Evolutionary conservation across 2,113 vertebrate genomes (phyloP).

Genomic region (Xiphias gladius): DNA sequence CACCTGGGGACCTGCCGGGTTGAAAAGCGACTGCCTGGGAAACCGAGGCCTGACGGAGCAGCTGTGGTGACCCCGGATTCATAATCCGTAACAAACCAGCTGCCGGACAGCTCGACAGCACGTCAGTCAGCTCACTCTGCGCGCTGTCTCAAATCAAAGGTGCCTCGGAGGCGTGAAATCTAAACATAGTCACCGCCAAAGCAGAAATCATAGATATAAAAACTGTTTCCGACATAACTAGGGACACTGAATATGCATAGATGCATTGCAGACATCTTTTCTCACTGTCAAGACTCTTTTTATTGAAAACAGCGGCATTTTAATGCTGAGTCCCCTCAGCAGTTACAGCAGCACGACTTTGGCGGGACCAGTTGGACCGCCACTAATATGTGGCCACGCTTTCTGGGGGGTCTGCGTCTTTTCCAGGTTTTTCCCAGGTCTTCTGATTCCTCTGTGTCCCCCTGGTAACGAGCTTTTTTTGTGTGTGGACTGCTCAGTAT

Average conservation of each 20-base stretch:
- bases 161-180: conserved; percentile 2
- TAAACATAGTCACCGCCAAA: conserved; percentile 7
- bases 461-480: too few relatives aligned
- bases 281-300: neutral
- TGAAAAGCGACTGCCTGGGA: neutral
- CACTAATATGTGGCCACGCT: too few relatives aligned
- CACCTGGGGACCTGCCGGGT: neutral
- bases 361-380: neutral
- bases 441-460: too few relatives aligned
- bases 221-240: neutral
- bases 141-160: neutral
- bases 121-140: neutral
- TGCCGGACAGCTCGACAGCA: neutral
- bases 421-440: neutral
- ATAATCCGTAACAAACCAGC: neutral
- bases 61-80: neutral
- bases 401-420: too few relatives aligned
- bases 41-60: neutral
- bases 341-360: neutral
- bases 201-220: neutral
- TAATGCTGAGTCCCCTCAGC: neutral
- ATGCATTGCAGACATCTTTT: neutral
- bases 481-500: too few relatives aligned
- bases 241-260: neutral
- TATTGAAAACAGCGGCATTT: neutral